Evolutionary conservation across 2,888 invertebrate genomes (phyloP), one percentile per base, ranked within the genome.

Genomic region (Dorcus hopei): DNA sequence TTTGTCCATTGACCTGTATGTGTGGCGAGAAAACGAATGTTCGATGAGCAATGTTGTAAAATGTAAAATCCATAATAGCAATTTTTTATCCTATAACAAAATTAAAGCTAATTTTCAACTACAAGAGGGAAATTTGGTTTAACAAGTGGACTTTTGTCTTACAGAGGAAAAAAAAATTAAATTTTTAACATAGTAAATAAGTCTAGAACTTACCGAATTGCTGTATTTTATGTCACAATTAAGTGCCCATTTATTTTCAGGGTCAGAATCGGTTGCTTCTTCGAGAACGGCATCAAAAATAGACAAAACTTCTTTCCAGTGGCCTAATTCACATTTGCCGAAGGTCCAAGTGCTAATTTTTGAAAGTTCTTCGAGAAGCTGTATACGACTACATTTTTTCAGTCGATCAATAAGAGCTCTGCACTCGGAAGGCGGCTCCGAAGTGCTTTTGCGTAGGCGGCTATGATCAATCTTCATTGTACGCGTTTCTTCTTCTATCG

Each of bases 1-100:
- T 75, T 92, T 90, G 78, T 93, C 93, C 85, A 93, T 89, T 42
- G 92, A 93, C 79, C 90, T 92, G 82, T 93, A 93, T 63, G 93
- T 81, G 77, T 92, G 91, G 54, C 92, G 83, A 11, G 92, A 91
- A 75, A 93, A 93, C 66, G 91, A 92, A 78, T 93, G 92, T 77
- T 93, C 93, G 70, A 93, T 91, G 53, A 93, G 81, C 64, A 92
- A 78, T 0, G 92, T 90, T 48, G 92, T 92, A 74, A 93, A 93
- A 72, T 89, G 88, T 39, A 93, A 82, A 57, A 91, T 88, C 80
- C 87, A 86, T 64, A 91, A 80, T 64, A 91, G 78, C 66, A 91
- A 78, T 67, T 86, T 86, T 74, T 88, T 87, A 70, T 87, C 85
- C 89, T 90, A 70, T 39, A 74, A 72, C 42, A 26, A 56, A 11